phyloP scores from a whole-genome alignment of 2,888 invertebrate genomes.

The Allolobophora icterica region DNA sequence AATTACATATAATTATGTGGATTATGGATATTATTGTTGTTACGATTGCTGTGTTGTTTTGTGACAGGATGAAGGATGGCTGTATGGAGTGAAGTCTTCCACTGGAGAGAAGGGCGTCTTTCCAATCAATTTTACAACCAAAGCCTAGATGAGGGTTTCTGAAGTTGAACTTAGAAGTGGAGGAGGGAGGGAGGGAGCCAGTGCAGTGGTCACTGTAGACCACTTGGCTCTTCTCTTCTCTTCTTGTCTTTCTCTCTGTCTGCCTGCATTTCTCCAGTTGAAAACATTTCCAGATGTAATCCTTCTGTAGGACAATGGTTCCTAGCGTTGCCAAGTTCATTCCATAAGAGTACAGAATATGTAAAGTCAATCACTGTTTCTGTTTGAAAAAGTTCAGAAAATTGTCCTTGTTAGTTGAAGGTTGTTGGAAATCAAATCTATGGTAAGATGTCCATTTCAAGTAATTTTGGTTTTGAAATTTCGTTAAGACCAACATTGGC shows the following conservation, averaged over 20 bases:
- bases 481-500: not conserved
- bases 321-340: not conserved
- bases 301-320: no score
- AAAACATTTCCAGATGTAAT: not conserved
- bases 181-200: no score
- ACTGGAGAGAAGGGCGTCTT: conserved; percentile 93
- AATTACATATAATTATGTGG: not conserved
- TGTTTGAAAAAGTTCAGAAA: no score
- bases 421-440: not conserved
- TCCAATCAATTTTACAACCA: conserved; percentile 90
- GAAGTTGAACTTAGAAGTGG: no score
- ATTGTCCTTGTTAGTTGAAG: not conserved
- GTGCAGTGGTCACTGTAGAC: not conserved
- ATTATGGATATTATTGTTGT: no score
- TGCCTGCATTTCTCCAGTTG: not conserved
- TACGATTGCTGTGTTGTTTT: conserved; percentile 21
- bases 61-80: conserved; percentile 93
- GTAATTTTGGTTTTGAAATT: not conserved
- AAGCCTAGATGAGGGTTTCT: not conserved
- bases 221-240: not conserved
- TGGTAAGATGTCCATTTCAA: not conserved
- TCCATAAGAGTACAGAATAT: not conserved
- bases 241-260: not conserved
- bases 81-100: conserved; percentile 89
- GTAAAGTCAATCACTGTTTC: no score